Base-by-base conservation (phyloP, 2,113 vertebrate species). In the Chaenocephalus aceratus region DNA sequence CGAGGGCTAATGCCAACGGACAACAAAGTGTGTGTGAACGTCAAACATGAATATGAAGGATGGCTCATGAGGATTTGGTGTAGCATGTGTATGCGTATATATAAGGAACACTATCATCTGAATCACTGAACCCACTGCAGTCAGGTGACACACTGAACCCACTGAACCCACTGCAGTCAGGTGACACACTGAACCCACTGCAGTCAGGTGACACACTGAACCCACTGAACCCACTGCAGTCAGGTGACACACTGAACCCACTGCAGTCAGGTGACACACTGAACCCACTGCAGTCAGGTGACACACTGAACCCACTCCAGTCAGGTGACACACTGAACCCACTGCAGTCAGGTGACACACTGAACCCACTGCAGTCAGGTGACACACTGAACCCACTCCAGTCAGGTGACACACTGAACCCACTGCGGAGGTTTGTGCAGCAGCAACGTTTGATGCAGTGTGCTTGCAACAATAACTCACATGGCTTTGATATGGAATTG, bases 341-440 rank as follows among this genome's bases (percentile, higher is more conserved):
- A 41, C n/a, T 57, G 44, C 26, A 60, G 36, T 26, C 13, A n/a
- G 15, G 34, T 41, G 18, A 36, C 26, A 26, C 26, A 6, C 54
- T 70, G 45, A 41, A 63, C 41, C 3, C 26, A 41, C 15, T 57
- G 44, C 26, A 60, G 36, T 36, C 13, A n/a, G 15, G 34, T 41
- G 18, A 36, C 26, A 26, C 26, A 6, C 54, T 70, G 45, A 41
- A 63, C 41, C 2, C 26, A 41, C 15, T 57, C 30, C 26, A 60
- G 36, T 36, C 13, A n/a, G 15, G 34, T 41, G 18, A 36, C 26
- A 30, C 26, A 30, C 26, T 30, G 2, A 15, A 26, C 64, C 48
- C 48, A 16, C 56, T 65, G 41, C 14, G 61, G 64, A 69, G 62
- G 71, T 51, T 72, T 52, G 57, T 68, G 49, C 15, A 71, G 57